These are phyloP conservation scores for Platycnemis pennipes DNA, from an alignment of 2,888 invertebrate genomes.

Conservation along the genomic window DNA sequence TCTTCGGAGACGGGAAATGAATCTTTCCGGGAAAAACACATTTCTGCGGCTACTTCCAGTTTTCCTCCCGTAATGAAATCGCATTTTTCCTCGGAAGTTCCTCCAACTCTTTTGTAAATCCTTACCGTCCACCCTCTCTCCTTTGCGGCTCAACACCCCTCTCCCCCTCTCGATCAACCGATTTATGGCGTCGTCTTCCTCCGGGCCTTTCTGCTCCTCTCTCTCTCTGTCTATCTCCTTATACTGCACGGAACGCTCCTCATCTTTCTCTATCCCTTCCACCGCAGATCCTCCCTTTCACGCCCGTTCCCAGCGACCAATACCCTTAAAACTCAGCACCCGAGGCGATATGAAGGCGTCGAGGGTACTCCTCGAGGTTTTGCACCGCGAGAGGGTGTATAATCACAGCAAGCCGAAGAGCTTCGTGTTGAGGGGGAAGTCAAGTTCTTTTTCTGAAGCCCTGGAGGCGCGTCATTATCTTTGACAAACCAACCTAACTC, in stretches of 20 bases:
- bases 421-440: background rate
- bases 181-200: background rate
- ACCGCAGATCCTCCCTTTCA: background rate
- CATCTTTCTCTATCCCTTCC: background rate
- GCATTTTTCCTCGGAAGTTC: slow-evolving; percentile 7
- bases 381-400: background rate
- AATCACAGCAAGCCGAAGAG: background rate
- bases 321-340: no score
- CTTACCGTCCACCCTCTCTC: background rate
- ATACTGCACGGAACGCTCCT: background rate
- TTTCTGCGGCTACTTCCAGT: background rate
- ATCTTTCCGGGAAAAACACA: background rate
- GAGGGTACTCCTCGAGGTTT: background rate
- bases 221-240: background rate
- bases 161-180: background rate
- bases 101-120: background rate
- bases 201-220: background rate
- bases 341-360: background rate
- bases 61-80: background rate
- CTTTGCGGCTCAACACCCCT: background rate
- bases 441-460: background rate
- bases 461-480: background rate
- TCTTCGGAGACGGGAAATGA: background rate
- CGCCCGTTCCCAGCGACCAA: background rate
- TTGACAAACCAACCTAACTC: background rate